phyloP scores from a whole-genome alignment of 2,888 invertebrate species.

The Mythimna lalbum region DNA sequence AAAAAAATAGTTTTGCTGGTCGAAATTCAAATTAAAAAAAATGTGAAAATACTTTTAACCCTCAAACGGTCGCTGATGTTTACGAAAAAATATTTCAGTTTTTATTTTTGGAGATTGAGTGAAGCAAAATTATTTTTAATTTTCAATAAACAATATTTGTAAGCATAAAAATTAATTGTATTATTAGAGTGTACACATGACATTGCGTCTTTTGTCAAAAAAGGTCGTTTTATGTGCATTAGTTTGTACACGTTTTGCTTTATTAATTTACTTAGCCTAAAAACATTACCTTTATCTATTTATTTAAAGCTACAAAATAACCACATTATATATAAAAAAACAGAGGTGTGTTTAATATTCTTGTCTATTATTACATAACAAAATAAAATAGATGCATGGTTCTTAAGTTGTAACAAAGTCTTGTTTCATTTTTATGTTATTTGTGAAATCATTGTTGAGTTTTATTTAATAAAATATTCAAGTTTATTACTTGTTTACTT shows the following conservation, averaged over 20 bases:
- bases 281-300: constrained; percentile 49
- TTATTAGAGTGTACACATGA: constrained; percentile 73
- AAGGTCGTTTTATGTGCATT: constrained; percentile 79
- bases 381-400: constrained; percentile 73
- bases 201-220: constrained; percentile 81
- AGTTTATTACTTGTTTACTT: constrained; percentile 64
- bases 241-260: constrained; percentile 71
- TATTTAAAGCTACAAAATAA: constrained; percentile 59
- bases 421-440: constrained; percentile 79
- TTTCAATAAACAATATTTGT: constrained; percentile 50
- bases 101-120: constrained; percentile 26
- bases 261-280: constrained; percentile 62
- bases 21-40: constrained; percentile 27
- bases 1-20: constrained; percentile 36
- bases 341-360: constrained; percentile 69
- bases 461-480: constrained; percentile 87
- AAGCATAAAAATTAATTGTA: constrained; percentile 46
- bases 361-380: constrained; percentile 64
- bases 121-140: constrained; percentile 42
- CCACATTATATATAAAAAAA: constrained; percentile 46
- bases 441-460: constrained; percentile 88
- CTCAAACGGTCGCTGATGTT: neutral
- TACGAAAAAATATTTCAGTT: constrained; percentile 38
- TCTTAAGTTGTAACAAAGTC: constrained; percentile 75
- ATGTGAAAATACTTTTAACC: constrained; percentile 12